Conservation (phyloP, 2,888 invertebrate species). For the Formica aserva region DNA sequence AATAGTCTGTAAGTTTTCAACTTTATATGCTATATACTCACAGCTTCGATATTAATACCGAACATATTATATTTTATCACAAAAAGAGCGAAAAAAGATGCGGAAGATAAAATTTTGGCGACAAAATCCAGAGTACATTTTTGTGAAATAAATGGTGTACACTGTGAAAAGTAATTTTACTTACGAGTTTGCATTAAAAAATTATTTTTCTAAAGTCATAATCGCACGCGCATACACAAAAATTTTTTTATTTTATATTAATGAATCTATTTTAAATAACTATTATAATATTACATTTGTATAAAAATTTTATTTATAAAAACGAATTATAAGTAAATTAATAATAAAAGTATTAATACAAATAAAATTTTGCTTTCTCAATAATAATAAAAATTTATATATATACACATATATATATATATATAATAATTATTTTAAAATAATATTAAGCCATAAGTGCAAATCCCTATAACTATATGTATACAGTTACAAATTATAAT, state of each 20-base stretch:
- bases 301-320: not conserved
- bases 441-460: not conserved
- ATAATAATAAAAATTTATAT: too few relatives aligned
- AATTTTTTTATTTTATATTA: too few relatives aligned
- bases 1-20: not conserved
- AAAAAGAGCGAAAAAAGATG: not conserved
- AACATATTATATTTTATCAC: not conserved
- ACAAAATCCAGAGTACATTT: not conserved
- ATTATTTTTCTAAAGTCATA: too few relatives aligned
- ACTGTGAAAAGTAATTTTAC: not conserved
- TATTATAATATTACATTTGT: too few relatives aligned
- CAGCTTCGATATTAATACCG: not conserved
- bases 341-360: not conserved
- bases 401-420: too few relatives aligned
- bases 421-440: too few relatives aligned
- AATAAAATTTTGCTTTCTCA: too few relatives aligned
- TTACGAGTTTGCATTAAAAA: too few relatives aligned
- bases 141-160: conserved; percentile 1
- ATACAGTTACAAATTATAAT: not conserved
- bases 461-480: not conserved
- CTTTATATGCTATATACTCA: not conserved
- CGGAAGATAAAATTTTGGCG: not conserved
- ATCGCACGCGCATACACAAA: too few relatives aligned
- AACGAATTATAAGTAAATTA: not conserved
- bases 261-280: too few relatives aligned